Evolutionary conservation across 2,797 vertebrate species (phyloP).

Genomic region (Pipistrellus kuhlii): DNA sequence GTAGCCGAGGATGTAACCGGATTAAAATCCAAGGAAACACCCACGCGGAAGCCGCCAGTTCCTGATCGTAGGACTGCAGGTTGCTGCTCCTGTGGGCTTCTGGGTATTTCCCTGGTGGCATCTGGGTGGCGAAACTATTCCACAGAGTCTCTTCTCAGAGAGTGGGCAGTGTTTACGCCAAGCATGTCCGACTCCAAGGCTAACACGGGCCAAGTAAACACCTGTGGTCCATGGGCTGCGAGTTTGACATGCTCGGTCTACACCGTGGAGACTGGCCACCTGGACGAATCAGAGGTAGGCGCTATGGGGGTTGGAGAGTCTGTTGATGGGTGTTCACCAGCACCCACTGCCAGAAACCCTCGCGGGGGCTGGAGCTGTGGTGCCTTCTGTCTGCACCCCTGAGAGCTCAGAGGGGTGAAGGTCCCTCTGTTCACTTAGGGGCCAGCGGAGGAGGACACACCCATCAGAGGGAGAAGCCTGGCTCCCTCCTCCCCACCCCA

Average conservation of each 20-base stretch:
- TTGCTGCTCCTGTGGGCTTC: too few species aligned
- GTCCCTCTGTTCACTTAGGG: not conserved
- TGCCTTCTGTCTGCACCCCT: not conserved
- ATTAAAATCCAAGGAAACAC: not conserved
- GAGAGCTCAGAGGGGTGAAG: not conserved
- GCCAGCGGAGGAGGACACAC: not conserved
- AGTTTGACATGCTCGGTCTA: not conserved
- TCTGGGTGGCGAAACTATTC: not conserved
- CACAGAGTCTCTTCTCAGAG: not conserved
- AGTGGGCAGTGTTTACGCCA: not conserved
- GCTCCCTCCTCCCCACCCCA: not conserved
- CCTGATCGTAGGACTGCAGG: not conserved
- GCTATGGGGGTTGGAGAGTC: not conserved
- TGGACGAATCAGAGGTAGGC: not conserved
- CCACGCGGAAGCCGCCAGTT: not conserved
- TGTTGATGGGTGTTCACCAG: not conserved
- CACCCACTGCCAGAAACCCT: not conserved
- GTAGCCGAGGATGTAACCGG: not conserved
- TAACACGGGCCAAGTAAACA: too few species aligned
- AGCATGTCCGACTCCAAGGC: too few species aligned
- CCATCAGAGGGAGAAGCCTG: not conserved
- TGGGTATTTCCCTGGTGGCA: rapidly evolving
- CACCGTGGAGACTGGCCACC: not conserved
- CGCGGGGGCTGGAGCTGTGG: rapidly evolving
- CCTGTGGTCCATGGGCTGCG: too few species aligned